These are phyloP conservation scores for Pituophis catenifer DNA, from an alignment of 2,113 vertebrate genomes.

Conservation along the genomic window DNA sequence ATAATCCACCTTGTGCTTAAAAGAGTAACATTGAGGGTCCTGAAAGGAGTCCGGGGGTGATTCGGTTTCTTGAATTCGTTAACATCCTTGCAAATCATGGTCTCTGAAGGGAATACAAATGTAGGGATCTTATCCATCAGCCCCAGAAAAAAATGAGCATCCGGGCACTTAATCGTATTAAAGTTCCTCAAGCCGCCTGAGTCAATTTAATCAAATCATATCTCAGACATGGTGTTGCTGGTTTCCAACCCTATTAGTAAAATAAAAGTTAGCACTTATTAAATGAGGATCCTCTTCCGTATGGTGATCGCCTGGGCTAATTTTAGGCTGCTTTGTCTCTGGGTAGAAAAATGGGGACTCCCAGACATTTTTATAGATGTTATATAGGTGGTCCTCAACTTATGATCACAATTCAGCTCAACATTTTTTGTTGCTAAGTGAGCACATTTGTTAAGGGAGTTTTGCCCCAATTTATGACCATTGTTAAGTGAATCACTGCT, in stretches of 20 bases:
- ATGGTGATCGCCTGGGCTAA: conserved; percentile 60
- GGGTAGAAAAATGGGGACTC: neutral
- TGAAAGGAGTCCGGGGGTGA: neutral
- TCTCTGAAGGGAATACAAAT: conserved; percentile 34
- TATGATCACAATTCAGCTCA: too few relatives aligned
- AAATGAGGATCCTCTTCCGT: conserved; percentile 53
- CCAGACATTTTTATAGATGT: conserved; percentile 7
- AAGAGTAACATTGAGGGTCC: neutral
- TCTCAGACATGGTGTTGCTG: conserved; percentile 53
- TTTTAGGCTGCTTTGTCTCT: conserved; percentile 57
- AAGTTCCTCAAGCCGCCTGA: conserved; percentile 55
- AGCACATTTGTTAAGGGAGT: too few relatives aligned
- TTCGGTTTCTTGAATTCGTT: conserved; percentile 32
- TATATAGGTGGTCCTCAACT: too few relatives aligned
- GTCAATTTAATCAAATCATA: conserved; percentile 63
- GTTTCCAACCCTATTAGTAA: conserved; percentile 65
- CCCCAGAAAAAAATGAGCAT: conserved; percentile 47
- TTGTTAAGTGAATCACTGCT: too few relatives aligned
- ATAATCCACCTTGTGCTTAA: neutral
- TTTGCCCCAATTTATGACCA: too few relatives aligned
- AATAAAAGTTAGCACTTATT: conserved; percentile 68
- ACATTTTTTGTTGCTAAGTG: too few relatives aligned
- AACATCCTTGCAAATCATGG: conserved; percentile 45
- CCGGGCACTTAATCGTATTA: conserved; percentile 57
- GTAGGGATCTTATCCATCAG: conserved; percentile 36